Conservation (phyloP, 53 echinoderm and acorn worm species). For the Luidia sarsii region DNA sequence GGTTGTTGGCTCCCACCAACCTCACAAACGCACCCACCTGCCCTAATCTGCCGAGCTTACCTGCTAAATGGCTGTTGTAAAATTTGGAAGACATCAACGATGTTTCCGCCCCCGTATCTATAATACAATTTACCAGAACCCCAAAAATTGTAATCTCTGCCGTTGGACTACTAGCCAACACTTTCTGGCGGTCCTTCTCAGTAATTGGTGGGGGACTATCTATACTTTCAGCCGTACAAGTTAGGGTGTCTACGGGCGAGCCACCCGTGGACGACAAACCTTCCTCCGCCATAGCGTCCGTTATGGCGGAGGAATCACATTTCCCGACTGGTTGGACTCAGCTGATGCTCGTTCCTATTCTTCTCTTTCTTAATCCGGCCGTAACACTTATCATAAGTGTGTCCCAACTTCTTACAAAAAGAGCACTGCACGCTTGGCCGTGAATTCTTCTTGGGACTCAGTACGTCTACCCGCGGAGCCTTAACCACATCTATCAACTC, state of each 20-base stretch:
- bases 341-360: neutral
- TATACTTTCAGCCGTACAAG: neutral
- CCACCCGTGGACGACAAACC: neutral
- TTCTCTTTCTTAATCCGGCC: neutral
- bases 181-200: slow-evolving; percentile 18
- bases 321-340: neutral
- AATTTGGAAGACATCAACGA: too few relatives aligned
- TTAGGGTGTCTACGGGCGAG: neutral
- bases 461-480: neutral
- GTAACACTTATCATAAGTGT: neutral
- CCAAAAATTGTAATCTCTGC: neutral
- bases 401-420: neutral
- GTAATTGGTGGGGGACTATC: neutral
- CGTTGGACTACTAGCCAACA: neutral
- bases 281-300: slow-evolving; percentile 4
- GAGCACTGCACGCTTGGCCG: neutral
- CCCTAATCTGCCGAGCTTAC: slow-evolving; percentile 1
- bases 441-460: neutral
- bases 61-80: neutral
- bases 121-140: neutral
- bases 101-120: slow-evolving; percentile 20
- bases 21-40: neutral
- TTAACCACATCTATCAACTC: too few relatives aligned
- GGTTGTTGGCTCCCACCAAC: slow-evolving; percentile 19
- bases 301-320: slow-evolving; percentile 5